Conservation (phyloP, 2,797 vertebrate genomes). For the Lepidocolaptes lacrymiger region DNA sequence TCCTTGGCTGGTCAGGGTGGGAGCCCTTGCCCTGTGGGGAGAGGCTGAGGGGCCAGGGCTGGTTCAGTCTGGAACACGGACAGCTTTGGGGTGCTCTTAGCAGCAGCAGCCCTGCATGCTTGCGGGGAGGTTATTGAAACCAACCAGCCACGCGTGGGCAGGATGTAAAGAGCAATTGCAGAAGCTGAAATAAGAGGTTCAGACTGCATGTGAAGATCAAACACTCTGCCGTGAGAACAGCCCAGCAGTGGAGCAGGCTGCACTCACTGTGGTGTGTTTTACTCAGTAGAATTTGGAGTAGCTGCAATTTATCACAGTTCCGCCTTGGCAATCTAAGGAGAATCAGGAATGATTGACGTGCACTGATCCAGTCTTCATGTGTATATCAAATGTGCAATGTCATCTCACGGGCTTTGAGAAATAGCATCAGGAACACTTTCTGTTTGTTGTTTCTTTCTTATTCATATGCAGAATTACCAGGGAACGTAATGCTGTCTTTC, state of each 20-base stretch:
- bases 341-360: not conserved
- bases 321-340: not conserved
- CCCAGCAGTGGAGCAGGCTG: not conserved
- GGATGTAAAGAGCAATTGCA: not conserved
- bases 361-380: not conserved
- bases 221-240: not conserved
- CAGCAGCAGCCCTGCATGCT: not conserved
- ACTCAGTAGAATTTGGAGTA: not conserved
- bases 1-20: not conserved
- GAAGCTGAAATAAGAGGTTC: not conserved
- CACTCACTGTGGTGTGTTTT: rapidly evolving
- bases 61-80: not conserved
- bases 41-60: not conserved
- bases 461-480: not conserved
- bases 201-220: not conserved
- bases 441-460: not conserved
- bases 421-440: not conserved
- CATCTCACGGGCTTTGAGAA: not conserved
- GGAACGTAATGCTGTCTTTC: not conserved
- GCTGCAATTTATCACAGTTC: not conserved
- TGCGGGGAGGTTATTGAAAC: rapidly evolving
- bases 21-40: not conserved
- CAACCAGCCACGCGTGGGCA: rapidly evolving
- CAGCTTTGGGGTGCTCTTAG: rapidly evolving
- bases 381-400: rapidly evolving